phyloP scores from a whole-genome alignment of 2,113 vertebrate genomes.

The Laticauda colubrina region DNA sequence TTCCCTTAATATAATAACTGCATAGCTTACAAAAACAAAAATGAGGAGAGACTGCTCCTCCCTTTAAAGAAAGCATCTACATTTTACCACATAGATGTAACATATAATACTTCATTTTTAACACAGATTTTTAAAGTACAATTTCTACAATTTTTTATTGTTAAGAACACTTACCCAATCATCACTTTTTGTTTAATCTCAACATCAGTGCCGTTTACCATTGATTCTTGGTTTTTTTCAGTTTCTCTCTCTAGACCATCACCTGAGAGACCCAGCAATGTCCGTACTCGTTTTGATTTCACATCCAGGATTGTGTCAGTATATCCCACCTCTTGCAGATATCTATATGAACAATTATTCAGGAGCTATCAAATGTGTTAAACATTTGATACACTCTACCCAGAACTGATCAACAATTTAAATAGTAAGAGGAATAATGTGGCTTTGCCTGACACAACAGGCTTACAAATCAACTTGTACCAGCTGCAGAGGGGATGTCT shows the following conservation, averaged over 20 bases:
- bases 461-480: constrained; percentile 71
- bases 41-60: background rate
- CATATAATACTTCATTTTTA: background rate
- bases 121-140: background rate
- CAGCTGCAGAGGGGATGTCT: constrained; percentile 76
- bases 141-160: background rate
- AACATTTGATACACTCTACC: background rate
- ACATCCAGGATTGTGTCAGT: constrained; percentile 95
- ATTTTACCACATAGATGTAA: background rate
- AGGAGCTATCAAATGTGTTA: background rate
- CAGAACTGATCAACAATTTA: background rate
- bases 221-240: constrained; percentile 80
- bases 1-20: background rate
- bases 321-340: constrained; percentile 95
- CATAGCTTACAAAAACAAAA: background rate
- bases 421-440: constrained; percentile 46
- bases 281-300: constrained; percentile 88
- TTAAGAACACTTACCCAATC: constrained; percentile 77
- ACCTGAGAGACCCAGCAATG: constrained; percentile 87
- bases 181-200: constrained; percentile 81
- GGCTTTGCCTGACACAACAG: constrained; percentile 48
- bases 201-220: constrained; percentile 90
- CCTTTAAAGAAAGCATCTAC: background rate
- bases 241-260: constrained; percentile 80
- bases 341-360: constrained; percentile 71